Base-by-base conservation (phyloP, 2,113 vertebrate genomes). In the Tylochromis polylepis region DNA sequence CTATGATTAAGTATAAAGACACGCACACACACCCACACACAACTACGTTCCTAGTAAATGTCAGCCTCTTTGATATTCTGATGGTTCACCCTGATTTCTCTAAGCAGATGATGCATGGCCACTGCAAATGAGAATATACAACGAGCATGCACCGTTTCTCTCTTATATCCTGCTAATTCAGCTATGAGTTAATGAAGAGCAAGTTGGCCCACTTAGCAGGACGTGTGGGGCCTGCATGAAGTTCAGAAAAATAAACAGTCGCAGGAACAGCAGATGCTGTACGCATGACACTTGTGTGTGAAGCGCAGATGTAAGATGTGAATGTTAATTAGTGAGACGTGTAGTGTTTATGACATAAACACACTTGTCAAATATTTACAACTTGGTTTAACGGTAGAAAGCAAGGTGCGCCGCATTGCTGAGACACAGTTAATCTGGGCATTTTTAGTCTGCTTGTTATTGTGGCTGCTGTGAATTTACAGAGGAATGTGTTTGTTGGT, bases 11-110 rank as follows among this genome's bases (percentile, higher is more conserved):
- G 86, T 89, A 88, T 88, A 67, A 91, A 90, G 85, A 91, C 82
- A 72, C 58, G 18, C 70, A 8, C 4, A 10, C 70, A 31, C 70
- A 51, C 70, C 10, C 70, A 4, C 43, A 79, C 79, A 46, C 67
- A 67, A 88, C 77, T 94, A 84, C 86, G 84, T 88, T 91, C 87
- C 81, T 36, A 88, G 88, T 94, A 95, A 95, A 95, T 96, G 95
- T 95, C 95, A 94, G 81, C 91, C 94, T 94, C 87, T 92, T 95
- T 96, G 92, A 95, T 94, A 95, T 95, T 94, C 94, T 87, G 91
- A 94, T 89, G 90, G 86, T 84, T 92, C 84, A 84, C 88, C 70
- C 87, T 89, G 94, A 93, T 94, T 95, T 91, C 91, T 93, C 92
- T 88, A 89, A 94, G 91, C 87, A 92, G 90, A 89, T 94, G 93